phyloP scores from a whole-genome alignment of 2,113 vertebrate species.

The Dicaeum eximium region DNA sequence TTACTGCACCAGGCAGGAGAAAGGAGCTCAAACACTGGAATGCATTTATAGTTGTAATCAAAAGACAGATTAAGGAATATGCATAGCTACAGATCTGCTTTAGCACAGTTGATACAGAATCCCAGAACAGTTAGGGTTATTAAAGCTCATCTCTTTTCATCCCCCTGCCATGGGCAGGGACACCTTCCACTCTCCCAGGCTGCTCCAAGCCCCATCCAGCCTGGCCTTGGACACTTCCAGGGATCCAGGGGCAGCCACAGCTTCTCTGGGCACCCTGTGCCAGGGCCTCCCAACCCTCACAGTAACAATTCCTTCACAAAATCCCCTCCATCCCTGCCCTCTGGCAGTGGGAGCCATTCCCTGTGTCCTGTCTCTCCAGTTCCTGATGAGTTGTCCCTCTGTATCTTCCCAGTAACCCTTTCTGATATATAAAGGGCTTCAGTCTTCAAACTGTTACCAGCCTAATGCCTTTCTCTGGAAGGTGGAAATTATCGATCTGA shows the following conservation, averaged over 20 bases:
- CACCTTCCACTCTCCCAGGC: neutral
- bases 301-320: neutral
- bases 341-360: neutral
- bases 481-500: neutral
- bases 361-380: neutral
- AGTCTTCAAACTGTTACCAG: neutral
- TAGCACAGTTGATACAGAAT: neutral
- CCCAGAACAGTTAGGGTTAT: too few species aligned
- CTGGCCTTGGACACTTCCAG: neutral
- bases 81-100: neutral
- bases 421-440: neutral
- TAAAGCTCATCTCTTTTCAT: neutral
- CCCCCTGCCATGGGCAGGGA: too few species aligned
- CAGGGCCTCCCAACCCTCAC: neutral
- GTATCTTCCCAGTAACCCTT: neutral
- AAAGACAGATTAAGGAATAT: neutral
- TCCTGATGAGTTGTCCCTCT: neutral
- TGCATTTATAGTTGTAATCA: neutral
- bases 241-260: neutral
- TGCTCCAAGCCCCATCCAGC: neutral
- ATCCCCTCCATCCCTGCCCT: neutral
- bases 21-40: neutral
- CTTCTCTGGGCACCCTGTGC: neutral
- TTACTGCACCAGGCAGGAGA: neutral
- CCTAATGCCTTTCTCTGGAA: neutral